Conservation (phyloP, 2,797 vertebrate genomes). For the Ptychobarbus kaznakovi region DNA sequence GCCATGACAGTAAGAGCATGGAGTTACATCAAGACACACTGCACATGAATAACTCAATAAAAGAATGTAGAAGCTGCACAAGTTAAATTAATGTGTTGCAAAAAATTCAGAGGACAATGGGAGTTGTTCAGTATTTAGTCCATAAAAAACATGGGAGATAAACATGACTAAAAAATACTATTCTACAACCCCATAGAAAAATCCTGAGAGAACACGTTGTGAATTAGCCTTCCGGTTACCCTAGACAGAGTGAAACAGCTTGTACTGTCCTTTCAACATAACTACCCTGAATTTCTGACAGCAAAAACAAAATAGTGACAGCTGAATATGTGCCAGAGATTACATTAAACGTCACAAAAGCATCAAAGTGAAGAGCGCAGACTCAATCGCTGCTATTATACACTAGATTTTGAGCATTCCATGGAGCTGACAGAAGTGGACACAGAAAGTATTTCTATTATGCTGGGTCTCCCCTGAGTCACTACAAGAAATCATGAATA, state of each 20-base stretch:
- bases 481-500: conserved; percentile 20
- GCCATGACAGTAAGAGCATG: neutral
- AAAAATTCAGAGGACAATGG: neutral
- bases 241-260: neutral
- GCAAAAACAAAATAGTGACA: neutral
- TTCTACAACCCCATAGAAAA: neutral
- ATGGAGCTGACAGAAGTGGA: neutral
- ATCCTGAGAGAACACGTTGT: no score
- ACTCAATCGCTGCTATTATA: neutral
- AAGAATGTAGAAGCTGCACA: conserved; percentile 3
- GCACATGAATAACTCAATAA: conserved; percentile 16
- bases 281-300: neutral
- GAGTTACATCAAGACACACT: conserved; percentile 12
- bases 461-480: neutral
- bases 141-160: neutral
- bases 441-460: neutral
- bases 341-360: neutral
- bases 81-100: conserved; percentile 3
- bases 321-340: neutral
- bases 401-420: neutral
- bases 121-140: neutral
- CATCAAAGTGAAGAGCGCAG: neutral
- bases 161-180: neutral
- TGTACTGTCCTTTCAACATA: neutral
- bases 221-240: neutral